Base-by-base conservation (phyloP, 2,797 vertebrate genomes). In the Emys orbicularis region DNA sequence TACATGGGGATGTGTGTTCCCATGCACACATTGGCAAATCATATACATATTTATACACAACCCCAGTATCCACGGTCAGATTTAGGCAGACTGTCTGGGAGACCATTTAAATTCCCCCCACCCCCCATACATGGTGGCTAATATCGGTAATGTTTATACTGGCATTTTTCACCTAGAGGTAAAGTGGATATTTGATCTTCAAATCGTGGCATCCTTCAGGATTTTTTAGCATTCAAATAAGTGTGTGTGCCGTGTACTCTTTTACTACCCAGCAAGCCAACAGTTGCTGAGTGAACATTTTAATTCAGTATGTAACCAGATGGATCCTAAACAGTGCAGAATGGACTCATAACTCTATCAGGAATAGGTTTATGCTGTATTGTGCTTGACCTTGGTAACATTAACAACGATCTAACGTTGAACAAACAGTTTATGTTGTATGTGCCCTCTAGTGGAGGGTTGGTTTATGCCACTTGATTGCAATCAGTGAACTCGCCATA, bases 401-500 rank as follows among this genome's bases (percentile, higher is more conserved):
- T 41, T 91, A 52, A 52, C 44, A 15, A n/a, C 65, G 41, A 50
- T 34, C 54, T 41, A 89, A 61, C 31, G 3, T 34, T 41, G 21
- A 76, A 74, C 34, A 21, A 13, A 61, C 68, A 15, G 44, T 19
- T 79, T 34, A 27, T 10, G 61, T 47, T 23, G 76, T 29, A 53
- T 59, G 80, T 84, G 89, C 89, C 94, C 89, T 53, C 91, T 68
- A 47, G 89, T 27, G 94, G 89, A 47, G 57, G 94, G 89, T 79
- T 54, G 59, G 49, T 89, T 93, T 76, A n/a, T 18, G 81, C n/a
- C 19, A 47, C 65, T 68, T 77, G 21, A 12, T 18, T 41, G 49
- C 21, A 61, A 41, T 76, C 77, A 54, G 41, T 87, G 61, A 92
- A 47, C 54, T 83, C 54, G 21, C 82, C 59, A 16, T 49, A 61